Evolutionary conservation across 2,113 vertebrate species (phyloP), one percentile per base, ranked within the genome.

Genomic region (Petrocephalus zakoni): DNA sequence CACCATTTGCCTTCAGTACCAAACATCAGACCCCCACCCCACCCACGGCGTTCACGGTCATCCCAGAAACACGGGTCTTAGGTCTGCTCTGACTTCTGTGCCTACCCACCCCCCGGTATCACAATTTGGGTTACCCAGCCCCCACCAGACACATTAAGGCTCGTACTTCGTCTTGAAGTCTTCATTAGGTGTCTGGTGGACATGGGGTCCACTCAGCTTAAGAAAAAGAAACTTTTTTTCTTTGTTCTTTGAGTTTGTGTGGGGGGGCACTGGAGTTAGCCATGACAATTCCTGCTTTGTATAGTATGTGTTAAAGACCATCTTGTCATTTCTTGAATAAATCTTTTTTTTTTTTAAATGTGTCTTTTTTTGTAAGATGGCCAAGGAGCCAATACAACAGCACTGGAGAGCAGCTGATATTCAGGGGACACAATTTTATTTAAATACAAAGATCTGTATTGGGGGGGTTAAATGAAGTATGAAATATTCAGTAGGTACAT

Each of bases 271-370:
- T 82, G 34, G 58, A 88, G 53, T 25, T 25, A 58, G 55, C 53
- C 86, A 47, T 42, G 47, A 46, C 58, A 89, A 37, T 89, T 56
- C 58, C 85, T 81, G 13, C 75, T 82, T 87, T 72, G 88, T 93
- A 87, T 90, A 88, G 87, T 85, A 90, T 88, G 58, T 85, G 85
- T 88, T 88, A 61, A 88, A 89, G 86, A 58, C 85, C 89, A 89
- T 90, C 87, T 87, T 89, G 87, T 89, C 90, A 91, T 91, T 49
- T 91, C 91, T 91, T 90, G 37, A 92, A 92, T 90, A 91, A 87
- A 90, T 47, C 64, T 17, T 53, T 91, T 92, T 93, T 88, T 1
- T 37, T 11, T 51, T 29, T 72, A 42, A 42, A 42, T 42, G 42
- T 42, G n/a, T 10, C 34, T 13, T 21, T 85, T 61, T n/a, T 78